Evolutionary conservation across 2,113 vertebrate genomes (phyloP), one percentile per base, ranked within the genome.

Genomic region (Albula glossodonta): DNA sequence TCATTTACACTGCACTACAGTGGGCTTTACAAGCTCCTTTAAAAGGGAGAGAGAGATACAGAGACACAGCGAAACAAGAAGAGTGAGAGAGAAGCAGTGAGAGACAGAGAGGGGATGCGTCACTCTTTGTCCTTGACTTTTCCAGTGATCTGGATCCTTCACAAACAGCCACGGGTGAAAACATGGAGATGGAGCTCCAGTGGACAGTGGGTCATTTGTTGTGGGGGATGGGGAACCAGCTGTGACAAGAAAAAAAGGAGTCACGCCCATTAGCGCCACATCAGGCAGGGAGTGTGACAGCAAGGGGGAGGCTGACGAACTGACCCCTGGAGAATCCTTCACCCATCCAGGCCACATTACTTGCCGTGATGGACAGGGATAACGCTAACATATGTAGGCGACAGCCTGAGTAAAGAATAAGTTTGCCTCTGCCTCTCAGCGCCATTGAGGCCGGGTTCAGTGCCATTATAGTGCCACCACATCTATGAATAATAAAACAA

Each of bases 401-500:
- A 74, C 31, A 74, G 70, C 70, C 70, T 10, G n/a, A 22, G 70
- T 10, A 25, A 31, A 74, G 70, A 22, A 31, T 8, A 22, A 74
- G 22, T 10, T 10, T 74, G 70, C 7, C 70, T 74, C 53, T 25
- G 22, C 31, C 70, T 13, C 56, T 13, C 63, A 70, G 17, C n/a
- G 63, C 63, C 19, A 22, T 22, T 13, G 49, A 50, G 78, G 49
- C 78, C 19, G 49, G 31, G 31, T 49, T 5, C 78, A 51, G 25
- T 12, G 41, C 10, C 5, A 51, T 9, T 2, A 80, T 51, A 22
- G 10, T 13, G 50, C 78, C 48, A 51, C 78, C 78, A 50, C 48
- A 6, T 80, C 78, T 80, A 80, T 51, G 50, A 80, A 80, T 80
- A 80, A 80, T 80, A 80, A 80, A 81, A 81, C 50, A 81, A 51